phyloP scores from a whole-genome alignment of 2,113 vertebrate species.

The Proteles cristata region DNA sequence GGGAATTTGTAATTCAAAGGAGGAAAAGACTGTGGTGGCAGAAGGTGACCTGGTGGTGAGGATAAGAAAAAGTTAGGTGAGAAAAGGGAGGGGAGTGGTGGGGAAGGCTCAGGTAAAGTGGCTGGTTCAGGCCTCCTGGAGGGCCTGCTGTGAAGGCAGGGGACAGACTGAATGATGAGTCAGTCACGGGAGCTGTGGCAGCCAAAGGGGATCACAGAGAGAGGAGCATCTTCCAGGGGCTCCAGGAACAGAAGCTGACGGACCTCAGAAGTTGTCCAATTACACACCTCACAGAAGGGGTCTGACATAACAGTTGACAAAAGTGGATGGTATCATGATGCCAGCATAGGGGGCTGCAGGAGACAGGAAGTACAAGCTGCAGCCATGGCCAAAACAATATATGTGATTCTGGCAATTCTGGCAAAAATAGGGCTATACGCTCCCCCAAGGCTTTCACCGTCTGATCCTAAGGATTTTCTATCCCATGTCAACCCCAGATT shows the following conservation, averaged over 20 bases:
- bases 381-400: background rate
- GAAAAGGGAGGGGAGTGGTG: background rate
- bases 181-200: background rate
- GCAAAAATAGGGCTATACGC: no score
- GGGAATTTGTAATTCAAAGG: background rate
- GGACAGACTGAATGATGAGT: background rate
- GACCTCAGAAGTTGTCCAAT: background rate
- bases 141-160: background rate
- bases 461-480: background rate
- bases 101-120: background rate
- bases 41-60: background rate
- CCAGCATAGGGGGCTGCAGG: background rate
- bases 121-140: background rate
- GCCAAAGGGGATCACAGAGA: background rate
- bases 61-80: background rate
- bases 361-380: background rate
- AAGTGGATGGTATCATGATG: background rate
- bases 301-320: slow-evolving; percentile 5
- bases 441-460: background rate
- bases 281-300: slow-evolving; percentile 4
- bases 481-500: background rate
- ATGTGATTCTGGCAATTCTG: background rate
- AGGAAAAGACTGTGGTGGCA: background rate
- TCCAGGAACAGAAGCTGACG: background rate
- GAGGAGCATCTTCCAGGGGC: background rate